Evolutionary conservation across 2,888 invertebrate genomes (phyloP).

Genomic region (Apodemia hepburni): DNA sequence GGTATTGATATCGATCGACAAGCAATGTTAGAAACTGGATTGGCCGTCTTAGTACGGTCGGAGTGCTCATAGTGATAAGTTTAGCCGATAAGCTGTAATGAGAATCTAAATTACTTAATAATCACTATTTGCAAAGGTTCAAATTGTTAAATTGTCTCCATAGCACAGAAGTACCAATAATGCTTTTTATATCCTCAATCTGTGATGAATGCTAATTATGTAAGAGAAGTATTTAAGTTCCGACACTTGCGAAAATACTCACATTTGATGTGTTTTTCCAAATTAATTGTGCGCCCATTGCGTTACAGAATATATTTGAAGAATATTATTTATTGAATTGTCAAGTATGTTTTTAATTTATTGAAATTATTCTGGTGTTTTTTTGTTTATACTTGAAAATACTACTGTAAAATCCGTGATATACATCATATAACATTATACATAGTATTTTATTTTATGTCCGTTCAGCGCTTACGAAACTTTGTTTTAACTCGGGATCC

Average conservation of each 20-base stretch:
- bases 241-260: slow-evolving; percentile 54
- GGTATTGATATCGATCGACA: slow-evolving; percentile 75
- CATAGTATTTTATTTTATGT: slow-evolving; percentile 58
- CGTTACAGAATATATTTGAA: slow-evolving; percentile 63
- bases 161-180: slow-evolving; percentile 77
- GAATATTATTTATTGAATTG: slow-evolving; percentile 77
- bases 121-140: slow-evolving; percentile 73
- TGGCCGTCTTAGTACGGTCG: slow-evolving; percentile 56
- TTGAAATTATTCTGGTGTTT: slow-evolving; percentile 70
- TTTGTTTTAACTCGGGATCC: too few species aligned
- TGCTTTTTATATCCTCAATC: slow-evolving; percentile 78
- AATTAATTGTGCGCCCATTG: slow-evolving; percentile 63
- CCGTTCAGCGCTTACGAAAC: too few species aligned
- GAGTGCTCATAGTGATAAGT: slow-evolving; percentile 74
- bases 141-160: slow-evolving; percentile 74
- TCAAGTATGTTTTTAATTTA: slow-evolving; percentile 74
- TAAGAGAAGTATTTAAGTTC: slow-evolving; percentile 73
- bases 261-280: slow-evolving; percentile 49
- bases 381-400: slow-evolving; percentile 76
- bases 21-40: slow-evolving; percentile 68
- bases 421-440: slow-evolving; percentile 78
- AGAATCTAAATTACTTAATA: slow-evolving; percentile 77
- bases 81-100: slow-evolving; percentile 73
- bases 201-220: slow-evolving; percentile 77
- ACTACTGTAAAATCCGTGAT: slow-evolving; percentile 80